A percentile compares a stretch with the other conserved stretches of the same genome.
Evolutionary conservation across 2,113 vertebrate species (phyloP).

Genomic region (Crotalus helleri): DNA sequence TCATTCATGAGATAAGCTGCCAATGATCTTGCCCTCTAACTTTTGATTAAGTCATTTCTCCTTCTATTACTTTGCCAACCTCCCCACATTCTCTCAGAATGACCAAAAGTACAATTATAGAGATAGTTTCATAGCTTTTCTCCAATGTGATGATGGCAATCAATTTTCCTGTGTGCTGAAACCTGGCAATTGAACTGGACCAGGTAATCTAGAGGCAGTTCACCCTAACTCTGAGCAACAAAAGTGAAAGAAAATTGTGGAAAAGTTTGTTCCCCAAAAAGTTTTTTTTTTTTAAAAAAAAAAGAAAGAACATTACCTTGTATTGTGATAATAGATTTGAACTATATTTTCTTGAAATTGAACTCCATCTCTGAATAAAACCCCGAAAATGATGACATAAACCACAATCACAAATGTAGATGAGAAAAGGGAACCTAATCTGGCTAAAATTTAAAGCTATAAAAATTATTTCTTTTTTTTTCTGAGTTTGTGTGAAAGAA

Average conservation of each 20-base stretch:
- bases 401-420: not conserved
- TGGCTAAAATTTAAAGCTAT: not conserved
- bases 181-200: not conserved
- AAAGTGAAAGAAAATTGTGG: not conserved
- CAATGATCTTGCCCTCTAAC: not conserved
- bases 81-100: not conserved
- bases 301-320: not conserved
- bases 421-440: not conserved
- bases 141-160: not conserved
- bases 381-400: not conserved
- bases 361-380: not conserved
- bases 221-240: not conserved
- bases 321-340: not conserved
- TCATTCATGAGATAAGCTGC: not conserved
- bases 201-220: not conserved
- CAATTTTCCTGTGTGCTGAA: not conserved
- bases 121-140: not conserved
- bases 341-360: not conserved
- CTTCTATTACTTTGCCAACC: not conserved
- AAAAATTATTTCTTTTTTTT: not conserved
- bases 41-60: not conserved
- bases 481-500: not conserved
- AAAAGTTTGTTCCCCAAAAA: not conserved
- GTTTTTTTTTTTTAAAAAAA: not conserved
- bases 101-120: not conserved